phyloP scores from a whole-genome alignment of 2,113 vertebrate genomes.

The Castor canadensis region DNA sequence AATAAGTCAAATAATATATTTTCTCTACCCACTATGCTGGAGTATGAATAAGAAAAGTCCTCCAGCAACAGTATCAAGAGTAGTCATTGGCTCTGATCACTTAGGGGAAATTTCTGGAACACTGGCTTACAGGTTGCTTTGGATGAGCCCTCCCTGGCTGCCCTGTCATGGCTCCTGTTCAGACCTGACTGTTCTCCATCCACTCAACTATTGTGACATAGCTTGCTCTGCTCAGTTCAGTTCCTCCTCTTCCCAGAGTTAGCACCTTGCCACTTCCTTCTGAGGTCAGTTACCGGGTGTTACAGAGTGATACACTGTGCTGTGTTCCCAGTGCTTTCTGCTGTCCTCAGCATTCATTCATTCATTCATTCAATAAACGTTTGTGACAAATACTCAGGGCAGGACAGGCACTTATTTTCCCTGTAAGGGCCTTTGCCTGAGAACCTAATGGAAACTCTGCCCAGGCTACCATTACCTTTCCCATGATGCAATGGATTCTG shows the following conservation, averaged over 20 bases:
- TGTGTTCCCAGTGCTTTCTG: neutral
- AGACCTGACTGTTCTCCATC: neutral
- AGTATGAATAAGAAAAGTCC: neutral
- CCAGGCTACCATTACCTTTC: neutral
- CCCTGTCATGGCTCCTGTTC: neutral
- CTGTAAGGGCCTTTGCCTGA: neutral
- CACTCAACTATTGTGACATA: neutral
- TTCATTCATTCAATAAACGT: neutral
- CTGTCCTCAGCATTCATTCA: neutral
- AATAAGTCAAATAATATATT: conserved; percentile 9
- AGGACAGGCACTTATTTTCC: neutral
- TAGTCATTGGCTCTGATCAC: neutral
- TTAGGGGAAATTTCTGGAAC: neutral
- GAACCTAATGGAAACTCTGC: neutral
- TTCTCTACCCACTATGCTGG: neutral
- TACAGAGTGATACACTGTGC: neutral
- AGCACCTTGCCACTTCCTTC: neutral
- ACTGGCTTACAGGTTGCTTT: neutral
- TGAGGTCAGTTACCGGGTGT: neutral
- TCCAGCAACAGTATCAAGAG: neutral
- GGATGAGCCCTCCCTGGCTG: neutral
- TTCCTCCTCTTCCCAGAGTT: neutral
- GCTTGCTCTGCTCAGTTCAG: neutral
- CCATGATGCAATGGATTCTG: neutral
- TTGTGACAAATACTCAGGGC: neutral